Base-by-base conservation (phyloP, 2,113 vertebrate species). In the Anguilla japonica region DNA sequence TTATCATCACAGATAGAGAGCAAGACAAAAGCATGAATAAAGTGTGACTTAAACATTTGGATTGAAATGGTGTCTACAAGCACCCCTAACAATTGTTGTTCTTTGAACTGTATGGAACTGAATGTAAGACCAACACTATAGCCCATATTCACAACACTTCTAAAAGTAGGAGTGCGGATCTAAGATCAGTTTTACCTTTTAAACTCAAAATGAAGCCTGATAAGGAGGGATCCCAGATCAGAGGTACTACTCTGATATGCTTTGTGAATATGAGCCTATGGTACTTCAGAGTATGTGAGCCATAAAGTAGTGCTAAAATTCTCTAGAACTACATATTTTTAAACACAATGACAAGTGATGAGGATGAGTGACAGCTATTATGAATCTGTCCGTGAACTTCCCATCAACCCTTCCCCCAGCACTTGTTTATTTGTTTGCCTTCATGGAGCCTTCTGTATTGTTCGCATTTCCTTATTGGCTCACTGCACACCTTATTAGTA, bases 401-500 rank as follows among this genome's bases (percentile, higher is more conserved):
- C 39, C 80, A n/a, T 39, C 60, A 80, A 81, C 41, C 41, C 20
- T 75, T 53, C n/a, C 50, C 50, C 41, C 80, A 83, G 34, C 81
- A 41, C 53, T 60, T 39, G 41, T 87, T 83, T 57, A 71, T 83
- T 83, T 50, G 40, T 71, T 82, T 41, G 40, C 60, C 40, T 85
- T 88, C 87, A 88, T 87, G 79, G 29, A 43, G 41, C 79, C 84
- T 50, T 81, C 71, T 78, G 1, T 85, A 84, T 78, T 71, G 57
- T 88, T 85, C 84, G 85, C 85, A 85, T 89, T 87, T 87, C 79
- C 87, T 92, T 88, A 79, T 34, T 26, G 16, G 9, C 39, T 87
- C 86, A 91, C 87, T 88, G 84, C n/a, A 34, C 41, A 43, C 63
- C 67, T 71, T 56, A 40, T 71, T 83, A 85, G 83, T 53, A 67